A percentile compares a stretch with the other conserved stretches of the same genome.
phyloP scores from a whole-genome alignment of 2,113 vertebrate species.

The Gambusia affinis region DNA sequence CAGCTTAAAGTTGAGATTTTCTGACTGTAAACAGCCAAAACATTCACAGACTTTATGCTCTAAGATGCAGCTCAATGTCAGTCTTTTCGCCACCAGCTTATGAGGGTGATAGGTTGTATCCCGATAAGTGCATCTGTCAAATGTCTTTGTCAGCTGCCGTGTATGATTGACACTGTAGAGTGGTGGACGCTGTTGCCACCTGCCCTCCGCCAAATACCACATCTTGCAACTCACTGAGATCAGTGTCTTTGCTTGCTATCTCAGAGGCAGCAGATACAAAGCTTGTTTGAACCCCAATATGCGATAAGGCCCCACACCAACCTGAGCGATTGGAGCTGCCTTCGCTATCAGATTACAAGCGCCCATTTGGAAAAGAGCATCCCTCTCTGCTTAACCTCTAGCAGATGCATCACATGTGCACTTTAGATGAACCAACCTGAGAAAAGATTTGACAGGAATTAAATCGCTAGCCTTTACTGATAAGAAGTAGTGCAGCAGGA shows the following conservation, averaged over 20 bases:
- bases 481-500: conserved; percentile 44
- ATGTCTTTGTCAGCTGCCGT: conserved; percentile 20
- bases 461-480: conserved; percentile 28
- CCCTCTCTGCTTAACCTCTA: conserved; percentile 46
- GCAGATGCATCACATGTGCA: conserved; percentile 28
- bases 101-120: conserved; percentile 17
- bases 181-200: conserved; percentile 23
- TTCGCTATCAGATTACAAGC: conserved; percentile 63
- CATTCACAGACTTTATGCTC: neutral
- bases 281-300: conserved; percentile 47
- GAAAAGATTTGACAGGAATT: conserved; percentile 14
- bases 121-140: conserved; percentile 13
- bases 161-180: conserved; percentile 35
- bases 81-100: neutral
- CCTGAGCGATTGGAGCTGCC: conserved; percentile 55
- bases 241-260: conserved; percentile 57
- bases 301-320: conserved; percentile 60
- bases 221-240: conserved; percentile 35
- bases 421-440: conserved; percentile 43
- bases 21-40: neutral
- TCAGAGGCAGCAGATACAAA: conserved; percentile 54
- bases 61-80: neutral
- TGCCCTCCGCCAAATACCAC: conserved; percentile 44
- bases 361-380: conserved; percentile 54
- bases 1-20: neutral